Evolutionary conservation across 2,888 invertebrate species (phyloP), one percentile per base, ranked within the genome.

Genomic region (Netelia virgata): DNA sequence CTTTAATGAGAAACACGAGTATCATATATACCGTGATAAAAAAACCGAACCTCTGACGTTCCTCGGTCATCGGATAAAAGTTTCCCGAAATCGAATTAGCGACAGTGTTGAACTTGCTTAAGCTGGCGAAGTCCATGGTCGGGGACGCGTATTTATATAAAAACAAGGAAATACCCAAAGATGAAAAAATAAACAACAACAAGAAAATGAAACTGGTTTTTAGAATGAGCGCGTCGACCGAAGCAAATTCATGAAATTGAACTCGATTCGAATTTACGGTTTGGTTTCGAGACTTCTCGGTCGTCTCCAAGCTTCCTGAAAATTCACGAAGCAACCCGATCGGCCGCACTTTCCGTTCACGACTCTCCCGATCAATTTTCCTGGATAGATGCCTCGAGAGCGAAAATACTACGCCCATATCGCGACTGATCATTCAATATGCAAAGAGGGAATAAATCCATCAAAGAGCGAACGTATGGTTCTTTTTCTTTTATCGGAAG

Each of bases 1-100:
- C 0, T 18, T 84, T 50, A 0, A 88, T 5, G 6, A 80, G 6
- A 90, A 90, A 90, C 0, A 66, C 10, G 10, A 86, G 11, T 3
- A 61, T n/a, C 1, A 66, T 14, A 41, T 90, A 90, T 14, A 87
- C 9, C 3, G 50, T 84, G 5, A 18, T 59, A 0, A n/a, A 6
- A 0, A 63, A 28, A 0, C 87, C 20, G 3, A 79, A 28, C 14
- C n/a, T 57, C 10, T 41, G 70, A 18, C 73, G 41, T 6, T 53
- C 36, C 0, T 47, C 10, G 1, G 69, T 82, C 6, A 88, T 5
- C 0, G 91, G 91, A 1, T 90, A 74, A 47, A 85, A 63, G 47
- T 90, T 90, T 0, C 89, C 90, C 3, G 90, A 87, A 0, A 89
- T 1, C 0, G n/a, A 14, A 55, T 90, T 90, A 0, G 85, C 5